phyloP scores from a whole-genome alignment of 2,113 vertebrate genomes.

The Malurus elegans region DNA sequence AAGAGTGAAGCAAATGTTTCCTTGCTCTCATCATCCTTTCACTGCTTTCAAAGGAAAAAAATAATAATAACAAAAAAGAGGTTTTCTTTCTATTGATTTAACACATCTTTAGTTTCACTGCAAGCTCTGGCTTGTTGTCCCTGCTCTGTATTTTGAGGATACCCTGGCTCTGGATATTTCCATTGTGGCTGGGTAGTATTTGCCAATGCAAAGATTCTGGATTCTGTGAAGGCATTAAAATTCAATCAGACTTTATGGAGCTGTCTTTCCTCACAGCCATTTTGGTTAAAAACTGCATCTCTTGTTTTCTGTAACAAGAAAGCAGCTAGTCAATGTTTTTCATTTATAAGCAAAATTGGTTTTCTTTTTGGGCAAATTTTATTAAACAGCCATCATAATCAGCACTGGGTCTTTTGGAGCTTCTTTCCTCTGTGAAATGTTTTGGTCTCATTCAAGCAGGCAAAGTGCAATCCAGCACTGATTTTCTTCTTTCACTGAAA shows the following conservation, averaged over 20 bases:
- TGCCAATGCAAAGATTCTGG: background rate
- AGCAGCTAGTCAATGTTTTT: background rate
- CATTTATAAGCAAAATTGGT: background rate
- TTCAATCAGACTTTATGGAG: background rate
- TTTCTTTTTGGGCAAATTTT: background rate
- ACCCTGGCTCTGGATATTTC: slow-evolving; percentile 8
- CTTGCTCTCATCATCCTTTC: background rate
- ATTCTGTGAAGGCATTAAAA: slow-evolving; percentile 12
- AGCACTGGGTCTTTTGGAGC: background rate
- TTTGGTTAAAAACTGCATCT: background rate
- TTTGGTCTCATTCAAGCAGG: background rate
- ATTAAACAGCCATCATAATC: background rate
- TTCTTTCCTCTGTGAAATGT: background rate
- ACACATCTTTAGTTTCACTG: background rate
- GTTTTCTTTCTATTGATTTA: background rate
- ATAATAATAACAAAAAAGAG: background rate
- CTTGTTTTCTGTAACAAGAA: background rate
- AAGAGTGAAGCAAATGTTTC: slow-evolving; percentile 11
- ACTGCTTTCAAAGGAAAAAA: background rate
- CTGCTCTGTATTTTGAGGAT: background rate
- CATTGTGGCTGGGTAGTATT: background rate
- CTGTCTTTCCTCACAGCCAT: background rate
- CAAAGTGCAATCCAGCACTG: background rate
- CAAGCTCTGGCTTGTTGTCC: background rate
- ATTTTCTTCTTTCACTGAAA: background rate